Percentiles rank a stretch among this genome's conserved stretches.
phyloP scores from a whole-genome alignment of 2,113 vertebrate species.

The Cryptotis parvus region DNA sequence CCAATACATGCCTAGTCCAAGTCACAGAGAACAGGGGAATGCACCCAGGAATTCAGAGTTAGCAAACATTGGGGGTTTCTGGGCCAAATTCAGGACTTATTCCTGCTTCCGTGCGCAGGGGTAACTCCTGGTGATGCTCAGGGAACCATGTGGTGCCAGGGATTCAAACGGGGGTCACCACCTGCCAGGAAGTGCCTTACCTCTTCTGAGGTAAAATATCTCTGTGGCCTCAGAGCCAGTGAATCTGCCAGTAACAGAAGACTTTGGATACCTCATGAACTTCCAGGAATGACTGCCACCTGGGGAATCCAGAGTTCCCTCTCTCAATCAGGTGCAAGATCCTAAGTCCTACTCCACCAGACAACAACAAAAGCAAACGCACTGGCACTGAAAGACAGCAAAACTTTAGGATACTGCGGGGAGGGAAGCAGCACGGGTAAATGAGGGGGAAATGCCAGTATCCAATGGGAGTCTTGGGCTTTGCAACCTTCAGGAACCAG shows the following conservation, averaged over 20 bases:
- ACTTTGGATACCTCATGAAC: constrained; percentile 4
- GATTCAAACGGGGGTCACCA: no score
- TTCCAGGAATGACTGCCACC: not conserved
- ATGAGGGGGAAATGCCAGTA: not conserved
- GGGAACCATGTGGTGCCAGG: no score
- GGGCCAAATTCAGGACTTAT: no score
- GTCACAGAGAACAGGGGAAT: not conserved
- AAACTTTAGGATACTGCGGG: not conserved
- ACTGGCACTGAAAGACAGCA: not conserved
- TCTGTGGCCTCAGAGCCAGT: no score
- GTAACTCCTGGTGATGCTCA: no score
- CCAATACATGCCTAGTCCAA: not conserved
- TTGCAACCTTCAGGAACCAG: not conserved
- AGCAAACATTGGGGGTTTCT: not conserved
- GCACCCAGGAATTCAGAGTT: not conserved
- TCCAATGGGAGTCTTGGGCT: not conserved
- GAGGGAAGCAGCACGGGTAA: not conserved
- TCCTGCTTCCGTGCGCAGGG: no score
- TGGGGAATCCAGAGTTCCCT: not conserved
- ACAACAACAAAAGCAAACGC: constrained; percentile 28
- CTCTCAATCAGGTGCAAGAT: not conserved
- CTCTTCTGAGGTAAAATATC: no score
- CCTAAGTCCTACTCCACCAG: not conserved
- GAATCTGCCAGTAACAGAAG: not conserved
- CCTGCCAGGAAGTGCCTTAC: no score